A percentile compares a stretch with the other conserved stretches of the same genome.
Evolutionary conservation across 2,113 vertebrate genomes (phyloP).

Genomic region (Corapipo altera): DNA sequence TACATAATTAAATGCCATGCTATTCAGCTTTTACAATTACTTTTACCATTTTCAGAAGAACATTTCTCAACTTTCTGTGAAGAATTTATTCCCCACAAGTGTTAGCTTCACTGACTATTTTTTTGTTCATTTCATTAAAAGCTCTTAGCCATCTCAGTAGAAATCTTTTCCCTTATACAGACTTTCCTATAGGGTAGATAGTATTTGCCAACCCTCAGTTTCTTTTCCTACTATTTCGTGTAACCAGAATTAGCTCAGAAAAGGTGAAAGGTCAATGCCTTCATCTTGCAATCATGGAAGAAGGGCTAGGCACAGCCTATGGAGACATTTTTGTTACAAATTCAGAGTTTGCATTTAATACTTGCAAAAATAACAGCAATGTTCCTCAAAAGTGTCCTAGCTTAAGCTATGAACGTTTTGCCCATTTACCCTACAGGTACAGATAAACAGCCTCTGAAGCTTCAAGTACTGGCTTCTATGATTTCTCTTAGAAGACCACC

Average conservation of each 20-base stretch:
- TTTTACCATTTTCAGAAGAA: constrained; percentile 45
- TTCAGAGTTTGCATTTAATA: background rate
- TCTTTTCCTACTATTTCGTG: background rate
- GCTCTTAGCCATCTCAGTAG: background rate
- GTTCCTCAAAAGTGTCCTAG: background rate
- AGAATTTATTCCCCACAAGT: constrained; percentile 26
- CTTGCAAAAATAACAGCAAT: background rate
- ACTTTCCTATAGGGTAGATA: background rate
- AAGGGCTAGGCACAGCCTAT: background rate
- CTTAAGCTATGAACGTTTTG: accelerated
- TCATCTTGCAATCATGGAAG: background rate
- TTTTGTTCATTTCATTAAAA: constrained; percentile 24
- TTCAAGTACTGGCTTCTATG: accelerated
- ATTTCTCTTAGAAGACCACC: background rate
- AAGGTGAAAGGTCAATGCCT: background rate
- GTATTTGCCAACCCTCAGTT: background rate
- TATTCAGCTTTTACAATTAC: constrained; percentile 55
- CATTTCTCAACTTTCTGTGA: constrained; percentile 23
- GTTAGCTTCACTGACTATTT: constrained; percentile 7
- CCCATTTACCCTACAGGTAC: background rate
- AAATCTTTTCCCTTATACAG: background rate
- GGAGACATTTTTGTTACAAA: background rate
- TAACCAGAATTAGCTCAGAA: background rate
- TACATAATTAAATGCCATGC: constrained; percentile 42
- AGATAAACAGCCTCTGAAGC: background rate